These are phyloP conservation scores for Hiodon alosoides DNA, from an alignment of 2,113 vertebrate species.

Conservation along the genomic window DNA sequence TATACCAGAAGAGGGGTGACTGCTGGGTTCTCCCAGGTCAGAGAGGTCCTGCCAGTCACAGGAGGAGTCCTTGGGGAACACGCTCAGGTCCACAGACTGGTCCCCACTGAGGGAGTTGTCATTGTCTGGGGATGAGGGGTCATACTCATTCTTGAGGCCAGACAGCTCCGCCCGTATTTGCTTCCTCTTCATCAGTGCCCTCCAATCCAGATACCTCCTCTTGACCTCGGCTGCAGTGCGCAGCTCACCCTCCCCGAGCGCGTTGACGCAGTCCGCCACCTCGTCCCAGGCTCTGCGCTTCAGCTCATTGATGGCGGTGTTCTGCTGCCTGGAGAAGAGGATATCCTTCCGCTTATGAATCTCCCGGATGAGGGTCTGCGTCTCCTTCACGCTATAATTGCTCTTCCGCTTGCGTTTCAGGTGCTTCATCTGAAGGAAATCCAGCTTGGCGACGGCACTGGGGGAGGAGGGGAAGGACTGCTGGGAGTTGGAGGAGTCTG, in stretches of 20 bases:
- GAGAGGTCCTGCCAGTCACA: slow-evolving; percentile 85
- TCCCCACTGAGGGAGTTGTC: slow-evolving; percentile 78
- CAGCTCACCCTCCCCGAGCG: slow-evolving; percentile 83
- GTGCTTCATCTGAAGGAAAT: slow-evolving; percentile 80
- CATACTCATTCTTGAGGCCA: slow-evolving; percentile 73
- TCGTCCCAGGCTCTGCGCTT: slow-evolving; percentile 92
- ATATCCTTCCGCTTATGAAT: slow-evolving; percentile 85
- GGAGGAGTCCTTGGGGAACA: slow-evolving; percentile 73
- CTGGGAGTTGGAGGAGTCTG: not conserved
- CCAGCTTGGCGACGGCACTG: slow-evolving; percentile 45
- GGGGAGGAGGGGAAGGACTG: slow-evolving; percentile 10
- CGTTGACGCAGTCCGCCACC: slow-evolving; percentile 86
- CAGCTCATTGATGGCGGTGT: slow-evolving; percentile 92
- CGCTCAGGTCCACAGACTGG: slow-evolving; percentile 75
- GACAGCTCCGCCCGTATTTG: slow-evolving; percentile 79
- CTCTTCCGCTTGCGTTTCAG: slow-evolving; percentile 91
- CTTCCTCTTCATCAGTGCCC: slow-evolving; percentile 84
- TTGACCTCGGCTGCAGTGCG: slow-evolving; percentile 88
- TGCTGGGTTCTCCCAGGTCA: slow-evolving; percentile 70
- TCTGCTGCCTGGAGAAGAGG: slow-evolving; percentile 88
- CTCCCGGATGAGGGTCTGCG: slow-evolving; percentile 86
- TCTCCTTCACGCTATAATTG: slow-evolving; percentile 93
- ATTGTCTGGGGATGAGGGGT: slow-evolving; percentile 77
- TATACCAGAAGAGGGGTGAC: slow-evolving; percentile 70
- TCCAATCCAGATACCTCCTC: slow-evolving; percentile 84